Base-by-base conservation (phyloP, 2,888 invertebrate species). In the Harpalus rufipes region DNA sequence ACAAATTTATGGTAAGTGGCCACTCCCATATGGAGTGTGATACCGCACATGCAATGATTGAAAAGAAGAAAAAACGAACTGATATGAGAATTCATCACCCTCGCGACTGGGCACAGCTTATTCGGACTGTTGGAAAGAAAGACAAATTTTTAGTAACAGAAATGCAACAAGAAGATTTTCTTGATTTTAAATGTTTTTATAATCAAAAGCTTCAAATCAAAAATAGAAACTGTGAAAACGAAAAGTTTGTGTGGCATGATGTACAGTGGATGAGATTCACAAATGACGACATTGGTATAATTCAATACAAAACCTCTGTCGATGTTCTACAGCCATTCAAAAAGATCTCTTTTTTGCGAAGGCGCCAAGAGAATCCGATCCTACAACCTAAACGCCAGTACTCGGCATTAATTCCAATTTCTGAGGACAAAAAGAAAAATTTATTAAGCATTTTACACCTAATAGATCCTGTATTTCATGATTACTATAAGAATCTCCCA, bases 11-110 rank as follows among this genome's bases (percentile, higher is more conserved):
- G 41, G 85, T 87, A 39, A 63, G 81, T 81, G 87, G 86, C 8
- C 87, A 87, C 85, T 87, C 83, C 16, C 87, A 87, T 74, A 85
- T 87, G 86, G 87, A 87, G 82, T 87, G 87, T 78, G 87, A 87
- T 80, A 81, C 85, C 21, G 86, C 87, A 74, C 87, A 87, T 84
- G 78, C 83, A 18, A n/a, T 86, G 12, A 88, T 87, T 18, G 86
- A 87, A 65, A 86, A 86, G 74, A 76, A 25, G 12, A 68, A 85
- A 82, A 84, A 84, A n/a, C 79, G 32, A 32, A 44, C 39, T 10
- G 2, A 14, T 7, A 4, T 79, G 14, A 16, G 58, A 21, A 76
- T 79, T 41, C 1, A n/a, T 10, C 78, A 83, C 8, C 74, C 84
- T 10, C 58, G 79, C 63, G 78, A 78, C 58, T 63, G 68, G 78